Conservation (phyloP, 2,113 vertebrate genomes). For the Bos indicus region DNA sequence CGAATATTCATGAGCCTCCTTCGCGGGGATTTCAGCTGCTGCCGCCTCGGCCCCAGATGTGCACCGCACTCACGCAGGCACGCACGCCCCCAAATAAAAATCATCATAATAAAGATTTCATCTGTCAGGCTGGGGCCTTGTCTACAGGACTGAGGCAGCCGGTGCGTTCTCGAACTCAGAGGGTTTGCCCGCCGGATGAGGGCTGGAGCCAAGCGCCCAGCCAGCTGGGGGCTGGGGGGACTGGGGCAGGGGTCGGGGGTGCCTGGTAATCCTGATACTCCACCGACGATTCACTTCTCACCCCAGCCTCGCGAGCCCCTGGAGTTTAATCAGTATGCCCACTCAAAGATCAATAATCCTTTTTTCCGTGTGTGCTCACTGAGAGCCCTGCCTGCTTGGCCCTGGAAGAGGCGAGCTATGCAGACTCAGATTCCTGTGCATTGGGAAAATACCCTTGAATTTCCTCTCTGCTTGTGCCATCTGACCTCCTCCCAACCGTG, state of each 20-base stretch:
- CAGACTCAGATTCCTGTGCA: neutral
- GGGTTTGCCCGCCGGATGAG: rapidly evolving
- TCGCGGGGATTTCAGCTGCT: constrained; percentile 61
- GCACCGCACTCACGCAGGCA: neutral
- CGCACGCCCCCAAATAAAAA: constrained; percentile 52
- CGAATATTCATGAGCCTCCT: constrained; percentile 82
- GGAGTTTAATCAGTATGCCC: neutral
- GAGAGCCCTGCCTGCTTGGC: neutral
- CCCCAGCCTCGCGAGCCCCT: neutral
- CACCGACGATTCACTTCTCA: neutral
- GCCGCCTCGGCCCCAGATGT: constrained; percentile 50
- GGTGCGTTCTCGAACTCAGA: neutral
- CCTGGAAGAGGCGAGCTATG: rapidly evolving
- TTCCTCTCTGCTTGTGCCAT: neutral
- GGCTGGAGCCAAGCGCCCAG: neutral
- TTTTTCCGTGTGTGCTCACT: neutral
- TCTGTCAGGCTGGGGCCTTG: constrained; percentile 30
- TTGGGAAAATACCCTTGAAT: neutral
- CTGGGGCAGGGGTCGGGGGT: neutral
- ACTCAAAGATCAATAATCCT: neutral
- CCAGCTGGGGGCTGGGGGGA: rapidly evolving
- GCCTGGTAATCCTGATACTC: neutral
- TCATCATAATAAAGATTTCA: constrained; percentile 60
- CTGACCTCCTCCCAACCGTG: neutral
- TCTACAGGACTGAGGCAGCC: neutral